Base-by-base conservation (phyloP, 2,797 vertebrate species). In the Antennarius maculatus region DNA sequence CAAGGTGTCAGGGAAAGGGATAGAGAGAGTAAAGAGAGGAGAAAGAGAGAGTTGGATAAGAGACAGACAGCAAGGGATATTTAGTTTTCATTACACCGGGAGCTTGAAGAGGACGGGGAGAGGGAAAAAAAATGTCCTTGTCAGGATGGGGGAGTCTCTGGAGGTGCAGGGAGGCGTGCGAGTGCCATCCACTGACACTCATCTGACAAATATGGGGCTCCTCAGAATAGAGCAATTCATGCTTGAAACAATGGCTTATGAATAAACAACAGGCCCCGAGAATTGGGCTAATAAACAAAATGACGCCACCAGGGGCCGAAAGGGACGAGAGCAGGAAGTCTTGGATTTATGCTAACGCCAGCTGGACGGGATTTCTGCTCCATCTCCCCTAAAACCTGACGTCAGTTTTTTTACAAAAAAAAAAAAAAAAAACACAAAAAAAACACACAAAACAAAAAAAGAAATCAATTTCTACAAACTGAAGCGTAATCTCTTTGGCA, bases 131-230 rank as follows among this genome's bases (percentile, higher is more conserved):
- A 96, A 96, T 95, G 94, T 97, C 95, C 94, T 96, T 98, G 97
- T 98, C 97, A 98, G 94, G 92, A 89, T 89, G 92, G 86, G 23
- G 31, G 91, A 93, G 94, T 97, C 95, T 97, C 94, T 82, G 94
- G 95, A 94, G 96, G 94, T 95, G 94, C 90, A 85, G 90, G 79
- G 81, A 94, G 93, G 92, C 93, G 93, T 92, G 90, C 92, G 89
- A 90, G 94, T 95, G 95, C 94, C 95, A 96, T 95, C 95, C 96
- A 86, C 82, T 74, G 94, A 95, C 96, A 95, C 93, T 93, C 94
- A 93, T 91, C 95, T 97, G 96, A 97, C 95, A 97, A 97, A 98
- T 97, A 96, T 94, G 94, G 92, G 61, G 92, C 92, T 75, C 83
- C 79, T 87, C 84, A 85, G 85, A 90, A 88, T 86, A 85, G 85